Evolutionary conservation across 2,113 vertebrate species (phyloP).

Genomic region (Petrocephalus zakoni): DNA sequence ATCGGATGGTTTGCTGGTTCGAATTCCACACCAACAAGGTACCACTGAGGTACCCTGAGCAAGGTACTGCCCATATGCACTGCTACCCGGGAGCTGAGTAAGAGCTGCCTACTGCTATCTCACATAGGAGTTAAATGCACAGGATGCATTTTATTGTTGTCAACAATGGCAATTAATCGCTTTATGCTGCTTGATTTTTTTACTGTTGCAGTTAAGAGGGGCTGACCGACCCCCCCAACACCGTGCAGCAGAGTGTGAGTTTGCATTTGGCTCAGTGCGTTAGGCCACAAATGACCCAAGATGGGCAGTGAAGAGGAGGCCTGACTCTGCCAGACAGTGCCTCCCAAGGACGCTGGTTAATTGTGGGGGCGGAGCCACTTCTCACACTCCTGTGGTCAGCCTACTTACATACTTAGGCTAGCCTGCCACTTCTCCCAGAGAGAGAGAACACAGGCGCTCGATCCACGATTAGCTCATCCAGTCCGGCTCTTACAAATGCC

Average conservation of each 20-base stretch:
- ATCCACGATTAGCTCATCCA: not conserved
- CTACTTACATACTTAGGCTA: too few species aligned
- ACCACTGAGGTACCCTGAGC: too few species aligned
- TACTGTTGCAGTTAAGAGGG: not conserved
- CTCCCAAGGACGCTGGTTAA: constrained; percentile 28
- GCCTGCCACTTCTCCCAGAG: constrained; percentile 20
- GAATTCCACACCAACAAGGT: too few species aligned
- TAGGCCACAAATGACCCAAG: constrained; percentile 17
- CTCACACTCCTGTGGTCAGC: not conserved
- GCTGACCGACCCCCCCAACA: not conserved
- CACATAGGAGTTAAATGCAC: too few species aligned
- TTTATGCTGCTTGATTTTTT: not conserved
- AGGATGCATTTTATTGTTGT: too few species aligned
- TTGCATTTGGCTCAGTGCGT: constrained; percentile 38
- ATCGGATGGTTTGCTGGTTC: too few species aligned
- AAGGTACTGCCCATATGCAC: too few species aligned
- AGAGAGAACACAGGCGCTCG: constrained; percentile 8
- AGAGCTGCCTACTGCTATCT: too few species aligned
- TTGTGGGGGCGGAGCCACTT: constrained; percentile 8
- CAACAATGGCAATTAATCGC: too few species aligned
- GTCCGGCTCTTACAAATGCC: not conserved
- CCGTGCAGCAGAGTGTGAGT: constrained; percentile 32
- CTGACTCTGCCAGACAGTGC: not conserved
- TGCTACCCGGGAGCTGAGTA: too few species aligned
- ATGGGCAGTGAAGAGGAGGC: constrained; percentile 33